Conservation (phyloP, 2,888 invertebrate genomes). For the Abscondita cerata region DNA sequence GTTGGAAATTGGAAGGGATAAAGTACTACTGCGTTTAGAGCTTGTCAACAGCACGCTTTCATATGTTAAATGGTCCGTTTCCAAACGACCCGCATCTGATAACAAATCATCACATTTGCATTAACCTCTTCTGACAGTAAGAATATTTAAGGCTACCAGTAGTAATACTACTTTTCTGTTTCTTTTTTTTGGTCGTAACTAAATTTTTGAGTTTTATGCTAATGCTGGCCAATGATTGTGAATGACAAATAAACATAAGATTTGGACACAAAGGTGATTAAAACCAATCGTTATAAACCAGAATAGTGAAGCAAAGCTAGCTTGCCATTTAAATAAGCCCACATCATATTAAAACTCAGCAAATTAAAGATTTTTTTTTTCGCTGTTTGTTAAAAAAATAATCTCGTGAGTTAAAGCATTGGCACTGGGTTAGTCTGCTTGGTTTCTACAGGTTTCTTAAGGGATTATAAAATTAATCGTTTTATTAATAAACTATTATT, state of each 20-base stretch:
- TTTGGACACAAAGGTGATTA: constrained; percentile 31
- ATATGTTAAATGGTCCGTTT: constrained; percentile 49
- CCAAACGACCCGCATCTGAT: constrained; percentile 47
- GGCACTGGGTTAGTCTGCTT: constrained; percentile 6
- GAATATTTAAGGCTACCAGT: constrained; percentile 40
- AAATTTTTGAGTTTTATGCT: constrained; percentile 18
- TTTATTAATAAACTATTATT: constrained; percentile 5
- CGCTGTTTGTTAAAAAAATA: no score
- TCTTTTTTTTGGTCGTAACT: constrained; percentile 11
- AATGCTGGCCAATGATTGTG: constrained; percentile 42
- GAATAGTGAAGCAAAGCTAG: constrained; percentile 45
- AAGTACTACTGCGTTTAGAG: constrained; percentile 47
- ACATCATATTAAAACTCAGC: constrained; percentile 29
- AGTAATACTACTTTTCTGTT: constrained; percentile 14
- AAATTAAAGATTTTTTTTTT: constrained; percentile 10
- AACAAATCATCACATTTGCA: constrained; percentile 40
- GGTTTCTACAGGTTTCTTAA: constrained; percentile 14
- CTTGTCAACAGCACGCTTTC: constrained; percentile 53
- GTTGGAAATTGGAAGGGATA: constrained; percentile 21
- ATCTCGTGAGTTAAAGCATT: neutral
- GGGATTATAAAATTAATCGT: neutral
- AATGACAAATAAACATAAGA: constrained; percentile 44
- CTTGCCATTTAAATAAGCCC: constrained; percentile 37
- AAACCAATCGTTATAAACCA: constrained; percentile 41
- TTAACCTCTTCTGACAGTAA: constrained; percentile 44